Evolutionary conservation across 1,140 invertebrate species (phyloP), one percentile per base, ranked within the genome.

Genomic region (Ectropis grisescens): DNA sequence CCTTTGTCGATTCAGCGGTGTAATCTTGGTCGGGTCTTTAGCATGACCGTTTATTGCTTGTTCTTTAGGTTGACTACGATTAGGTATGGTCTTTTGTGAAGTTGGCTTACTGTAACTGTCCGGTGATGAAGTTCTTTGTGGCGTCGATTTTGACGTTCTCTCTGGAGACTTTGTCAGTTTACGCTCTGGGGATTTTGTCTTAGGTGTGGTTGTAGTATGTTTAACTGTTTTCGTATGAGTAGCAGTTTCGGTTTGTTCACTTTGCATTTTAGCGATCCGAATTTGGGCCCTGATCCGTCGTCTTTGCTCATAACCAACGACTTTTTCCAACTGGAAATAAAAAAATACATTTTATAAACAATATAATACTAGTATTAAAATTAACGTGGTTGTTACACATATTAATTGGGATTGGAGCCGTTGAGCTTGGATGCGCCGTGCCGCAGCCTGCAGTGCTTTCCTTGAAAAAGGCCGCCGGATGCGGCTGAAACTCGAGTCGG

Each of bases 221-320:
- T 48, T 72, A 14, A 41, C 55, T 37, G 47, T 61, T 29, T 41
- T 59, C 15, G 35, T 54, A 35, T 53, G 37, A 32, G 45, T 41
- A 29, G 53, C 28, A 33, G 35, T 38, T 23, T 45, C 33, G 33
- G 38, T 32, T 33, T 56, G 34, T 19, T 61, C 59, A 14, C 13
- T 58, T 37, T 83, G 71, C 49, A 89, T 87, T 43, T 86, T 87
- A 2, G 91, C 86, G 5, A 88, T 58, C 43, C 90, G 81, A 33
- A 93, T 91, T 68, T 92, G 90, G 5, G 89, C 85, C 42, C 91
- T 84, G 33, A 93, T 91, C 36, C 89, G 84, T 31, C 90, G 84
- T 37, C 91, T 75, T 52, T 91, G 83, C 47, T 93, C 91, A 57
- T 93, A 93, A 34, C 86, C 86, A 13, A 85, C 85, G 15, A 91